Conservation (phyloP, 2,797 vertebrate genomes). For the Silurus aristotelis region DNA sequence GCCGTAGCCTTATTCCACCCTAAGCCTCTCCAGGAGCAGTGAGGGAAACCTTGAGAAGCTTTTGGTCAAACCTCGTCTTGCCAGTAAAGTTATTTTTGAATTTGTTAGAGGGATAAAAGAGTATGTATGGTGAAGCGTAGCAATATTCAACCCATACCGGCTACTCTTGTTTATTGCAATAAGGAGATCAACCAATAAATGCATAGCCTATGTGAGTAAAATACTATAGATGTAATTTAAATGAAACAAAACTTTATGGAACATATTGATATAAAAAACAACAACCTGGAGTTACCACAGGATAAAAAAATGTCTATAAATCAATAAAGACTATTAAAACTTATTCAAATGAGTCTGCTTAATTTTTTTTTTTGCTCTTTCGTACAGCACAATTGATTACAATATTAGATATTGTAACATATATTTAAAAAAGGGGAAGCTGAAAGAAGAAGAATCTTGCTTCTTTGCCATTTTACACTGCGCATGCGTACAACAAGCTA, state of each 20-base stretch:
- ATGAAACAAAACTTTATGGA: slow-evolving; percentile 75
- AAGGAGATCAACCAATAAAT: slow-evolving; percentile 81
- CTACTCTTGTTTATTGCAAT: slow-evolving; percentile 86
- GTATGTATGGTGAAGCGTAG: slow-evolving; percentile 79
- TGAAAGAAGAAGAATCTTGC: too few species aligned
- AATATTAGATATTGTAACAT: neutral
- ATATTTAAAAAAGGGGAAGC: too few species aligned
- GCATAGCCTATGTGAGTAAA: slow-evolving; percentile 81
- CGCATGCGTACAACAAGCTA: neutral
- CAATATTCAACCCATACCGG: slow-evolving; percentile 84
- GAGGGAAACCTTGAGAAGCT: slow-evolving; percentile 67
- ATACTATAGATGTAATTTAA: slow-evolving; percentile 83
- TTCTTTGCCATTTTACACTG: neutral
- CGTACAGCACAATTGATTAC: neutral
- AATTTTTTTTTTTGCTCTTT: slow-evolving; percentile 55
- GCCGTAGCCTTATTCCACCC: slow-evolving; percentile 80
- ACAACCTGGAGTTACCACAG: slow-evolving; percentile 66
- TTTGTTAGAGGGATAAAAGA: slow-evolving; percentile 72
- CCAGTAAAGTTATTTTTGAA: slow-evolving; percentile 81
- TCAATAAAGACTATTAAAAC: slow-evolving; percentile 71
- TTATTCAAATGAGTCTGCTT: slow-evolving; percentile 30
- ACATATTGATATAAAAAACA: slow-evolving; percentile 73
- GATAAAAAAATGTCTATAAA: slow-evolving; percentile 80
- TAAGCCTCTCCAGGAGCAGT: slow-evolving; percentile 68
- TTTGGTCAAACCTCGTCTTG: slow-evolving; percentile 76